Conservation (phyloP, 1,140 invertebrate genomes). For the Matsumurasca onukii region DNA sequence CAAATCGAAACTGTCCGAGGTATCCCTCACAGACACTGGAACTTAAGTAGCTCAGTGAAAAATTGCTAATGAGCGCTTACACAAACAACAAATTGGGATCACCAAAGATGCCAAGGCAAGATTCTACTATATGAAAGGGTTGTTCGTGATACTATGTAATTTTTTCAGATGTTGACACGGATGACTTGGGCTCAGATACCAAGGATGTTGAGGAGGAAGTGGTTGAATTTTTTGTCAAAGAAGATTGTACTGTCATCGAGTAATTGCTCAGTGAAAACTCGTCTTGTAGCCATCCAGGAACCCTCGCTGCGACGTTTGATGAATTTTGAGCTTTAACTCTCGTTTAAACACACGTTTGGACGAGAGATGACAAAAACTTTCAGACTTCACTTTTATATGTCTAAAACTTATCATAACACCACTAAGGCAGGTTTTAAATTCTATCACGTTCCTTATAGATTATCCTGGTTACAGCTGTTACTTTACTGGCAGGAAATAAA, state of each 20-base stretch:
- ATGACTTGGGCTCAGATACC: constrained; percentile 80
- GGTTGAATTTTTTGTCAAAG: constrained; percentile 97
- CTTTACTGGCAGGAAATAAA: constrained; percentile 6
- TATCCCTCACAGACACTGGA: no score
- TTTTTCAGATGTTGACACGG: constrained; percentile 85
- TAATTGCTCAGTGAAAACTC: constrained; percentile 38
- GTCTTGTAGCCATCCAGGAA: constrained; percentile 13
- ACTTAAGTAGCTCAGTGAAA: no score
- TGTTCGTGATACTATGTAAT: no score
- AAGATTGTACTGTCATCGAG: constrained; percentile 83
- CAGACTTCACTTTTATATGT: not conserved
- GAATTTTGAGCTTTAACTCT: not conserved
- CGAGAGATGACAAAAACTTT: not conserved
- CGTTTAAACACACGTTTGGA: constrained; percentile 16
- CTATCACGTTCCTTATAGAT: constrained; percentile 31
- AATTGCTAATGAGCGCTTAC: no score
- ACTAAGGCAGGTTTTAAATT: constrained; percentile 22
- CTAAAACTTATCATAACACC: no score
- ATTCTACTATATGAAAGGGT: no score
- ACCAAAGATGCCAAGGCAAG: no score
- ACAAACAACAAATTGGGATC: no score
- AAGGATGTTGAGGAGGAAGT: constrained; percentile 92
- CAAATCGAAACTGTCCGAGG: no score
- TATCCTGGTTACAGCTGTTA: constrained; percentile 12
- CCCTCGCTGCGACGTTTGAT: not conserved